A percentile compares a stretch with the other conserved stretches of the same genome.
Evolutionary conservation across 2,113 vertebrate genomes (phyloP).

Genomic region (Carassius auratus): DNA sequence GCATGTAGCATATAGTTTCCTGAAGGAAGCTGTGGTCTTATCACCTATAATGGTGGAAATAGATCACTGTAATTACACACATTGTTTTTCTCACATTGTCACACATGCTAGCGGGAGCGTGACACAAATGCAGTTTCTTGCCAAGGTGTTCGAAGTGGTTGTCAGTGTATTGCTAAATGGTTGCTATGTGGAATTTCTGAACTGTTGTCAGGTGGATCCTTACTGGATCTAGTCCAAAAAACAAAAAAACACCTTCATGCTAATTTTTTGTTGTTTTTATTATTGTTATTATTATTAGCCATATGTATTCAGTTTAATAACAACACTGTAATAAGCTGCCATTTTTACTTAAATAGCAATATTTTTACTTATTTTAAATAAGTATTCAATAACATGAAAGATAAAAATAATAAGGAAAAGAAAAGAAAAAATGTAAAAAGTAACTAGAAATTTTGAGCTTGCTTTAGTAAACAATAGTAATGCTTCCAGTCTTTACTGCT

Average conservation of each 20-base stretch:
- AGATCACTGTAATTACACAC: slow-evolving; percentile 22
- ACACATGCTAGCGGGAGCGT: background rate
- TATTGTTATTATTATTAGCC: too few species aligned
- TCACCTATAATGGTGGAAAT: slow-evolving; percentile 17
- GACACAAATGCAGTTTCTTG: background rate
- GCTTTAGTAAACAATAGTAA: background rate
- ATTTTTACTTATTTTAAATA: too few species aligned
- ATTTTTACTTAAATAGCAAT: too few species aligned
- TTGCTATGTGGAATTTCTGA: background rate
- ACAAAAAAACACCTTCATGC: background rate
- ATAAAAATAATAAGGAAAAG: background rate
- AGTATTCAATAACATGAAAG: too few species aligned
- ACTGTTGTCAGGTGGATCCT: background rate
- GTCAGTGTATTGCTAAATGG: background rate
- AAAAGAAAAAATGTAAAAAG: background rate
- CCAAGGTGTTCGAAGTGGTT: background rate
- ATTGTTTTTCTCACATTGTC: background rate
- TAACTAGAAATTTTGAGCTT: background rate
- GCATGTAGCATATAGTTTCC: slow-evolving; percentile 5
- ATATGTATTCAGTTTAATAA: too few species aligned
- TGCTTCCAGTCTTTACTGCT: background rate
- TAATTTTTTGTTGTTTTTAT: too few species aligned
- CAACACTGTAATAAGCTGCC: too few species aligned
- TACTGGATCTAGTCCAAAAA: background rate
- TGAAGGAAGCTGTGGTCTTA: background rate